These are phyloP conservation scores for Stichodactyla helianthus DNA, from an alignment of 64 coral and sea anemone species.

Conservation along the genomic window DNA sequence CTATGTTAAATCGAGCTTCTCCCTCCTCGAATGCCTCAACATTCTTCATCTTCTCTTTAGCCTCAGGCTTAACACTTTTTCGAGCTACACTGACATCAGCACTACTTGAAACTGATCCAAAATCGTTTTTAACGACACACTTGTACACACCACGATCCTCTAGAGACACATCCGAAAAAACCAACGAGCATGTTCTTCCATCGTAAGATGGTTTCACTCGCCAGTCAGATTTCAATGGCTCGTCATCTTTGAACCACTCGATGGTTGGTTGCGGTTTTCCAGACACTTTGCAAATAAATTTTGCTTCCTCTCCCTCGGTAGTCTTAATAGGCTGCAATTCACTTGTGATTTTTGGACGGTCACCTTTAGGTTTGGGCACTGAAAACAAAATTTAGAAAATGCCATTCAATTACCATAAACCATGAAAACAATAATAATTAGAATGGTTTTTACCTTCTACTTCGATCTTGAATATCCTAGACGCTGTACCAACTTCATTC, in stretches of 20 bases:
- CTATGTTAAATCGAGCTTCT: conserved; percentile 54
- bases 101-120: conserved; percentile 54
- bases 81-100: conserved; percentile 49
- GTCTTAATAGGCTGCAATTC: conserved; percentile 47
- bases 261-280: conserved; percentile 46
- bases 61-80: conserved; percentile 52
- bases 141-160: conserved; percentile 74
- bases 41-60: conserved; percentile 64
- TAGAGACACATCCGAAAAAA: conserved; percentile 34
- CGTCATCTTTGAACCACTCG: conserved; percentile 88
- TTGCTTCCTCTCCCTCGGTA: conserved; percentile 50
- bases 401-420: background rate
- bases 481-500: conserved; percentile 33
- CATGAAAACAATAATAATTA: background rate
- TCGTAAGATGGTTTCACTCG: conserved; percentile 64
- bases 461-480: conserved; percentile 45
- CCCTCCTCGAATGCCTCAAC: conserved; percentile 62
- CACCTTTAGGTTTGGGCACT: conserved; percentile 35
- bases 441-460: conserved; percentile 47
- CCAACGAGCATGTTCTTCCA: conserved; percentile 43
- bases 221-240: conserved; percentile 34
- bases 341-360: conserved; percentile 58
- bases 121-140: conserved; percentile 73
- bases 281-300: conserved; percentile 49
- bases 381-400: background rate